Conservation (phyloP, 2,113 vertebrate species). For the Equus quagga region DNA sequence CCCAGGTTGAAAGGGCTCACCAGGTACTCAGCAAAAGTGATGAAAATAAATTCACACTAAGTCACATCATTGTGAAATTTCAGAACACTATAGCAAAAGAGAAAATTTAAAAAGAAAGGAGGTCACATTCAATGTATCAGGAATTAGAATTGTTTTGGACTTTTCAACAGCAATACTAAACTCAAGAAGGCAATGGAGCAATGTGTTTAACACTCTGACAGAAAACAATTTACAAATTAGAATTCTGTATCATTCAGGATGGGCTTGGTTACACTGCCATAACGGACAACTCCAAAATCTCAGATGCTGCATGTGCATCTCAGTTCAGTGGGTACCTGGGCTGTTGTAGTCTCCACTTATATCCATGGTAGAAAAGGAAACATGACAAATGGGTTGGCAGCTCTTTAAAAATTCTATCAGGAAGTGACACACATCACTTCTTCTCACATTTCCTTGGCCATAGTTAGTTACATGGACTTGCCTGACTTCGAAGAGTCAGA, state of each 20-base stretch:
- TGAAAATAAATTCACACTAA: conserved; percentile 28
- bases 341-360: neutral
- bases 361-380: neutral
- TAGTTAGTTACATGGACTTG: conserved; percentile 10
- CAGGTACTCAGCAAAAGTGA: neutral
- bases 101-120: neutral
- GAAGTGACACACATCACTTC: neutral
- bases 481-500: neutral
- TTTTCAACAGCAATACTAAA: neutral
- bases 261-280: neutral
- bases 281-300: neutral
- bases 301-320: neutral
- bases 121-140: neutral
- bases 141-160: neutral
- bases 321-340: neutral
- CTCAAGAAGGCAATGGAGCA: neutral
- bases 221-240: neutral
- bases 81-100: neutral
- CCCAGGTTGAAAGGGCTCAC: neutral
- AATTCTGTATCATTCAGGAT: neutral
- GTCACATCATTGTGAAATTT: neutral
- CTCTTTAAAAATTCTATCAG: neutral
- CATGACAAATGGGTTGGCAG: neutral
- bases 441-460: neutral
- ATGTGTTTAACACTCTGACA: neutral